A percentile compares a stretch with the other conserved stretches of the same genome.
phyloP scores from a whole-genome alignment of 2,797 vertebrate species.

The Pampus argenteus region DNA sequence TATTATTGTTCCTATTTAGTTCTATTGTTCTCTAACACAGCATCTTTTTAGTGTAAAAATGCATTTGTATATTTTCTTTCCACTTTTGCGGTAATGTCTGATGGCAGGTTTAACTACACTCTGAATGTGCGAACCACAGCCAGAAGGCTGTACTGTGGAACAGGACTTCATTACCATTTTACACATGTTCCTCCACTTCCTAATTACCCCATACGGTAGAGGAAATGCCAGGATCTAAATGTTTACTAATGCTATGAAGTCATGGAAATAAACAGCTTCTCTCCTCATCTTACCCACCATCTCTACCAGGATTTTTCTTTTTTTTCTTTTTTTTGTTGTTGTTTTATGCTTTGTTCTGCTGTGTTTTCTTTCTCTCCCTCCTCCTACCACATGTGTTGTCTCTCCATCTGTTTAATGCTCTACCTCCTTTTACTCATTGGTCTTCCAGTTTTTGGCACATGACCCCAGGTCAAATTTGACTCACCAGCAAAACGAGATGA shows the following conservation, averaged over 20 bases:
- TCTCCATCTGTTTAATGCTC: constrained; percentile 29
- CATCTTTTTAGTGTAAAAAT: constrained; percentile 7
- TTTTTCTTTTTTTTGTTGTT: not conserved
- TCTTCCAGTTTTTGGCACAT: constrained; percentile 7
- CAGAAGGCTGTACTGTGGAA: constrained; percentile 62
- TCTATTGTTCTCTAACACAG: constrained; percentile 22
- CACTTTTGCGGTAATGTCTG: constrained; percentile 27
- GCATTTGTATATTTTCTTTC: constrained; percentile 10
- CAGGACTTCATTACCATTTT: constrained; percentile 79
- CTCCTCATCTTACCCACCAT: constrained; percentile 15
- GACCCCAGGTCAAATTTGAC: constrained; percentile 17
- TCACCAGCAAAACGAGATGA: constrained; percentile 2
- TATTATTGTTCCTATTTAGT: constrained; percentile 11
- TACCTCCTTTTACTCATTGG: constrained; percentile 10
- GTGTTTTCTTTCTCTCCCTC: constrained; percentile 16
- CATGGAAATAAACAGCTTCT: constrained; percentile 75
- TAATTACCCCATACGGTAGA: constrained; percentile 75
- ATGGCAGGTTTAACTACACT: constrained; percentile 33
- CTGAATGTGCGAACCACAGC: constrained; percentile 43
- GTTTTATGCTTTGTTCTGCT: constrained; percentile 9
- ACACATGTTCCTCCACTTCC: constrained; percentile 68
- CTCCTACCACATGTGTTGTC: constrained; percentile 5
- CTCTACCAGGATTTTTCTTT: constrained; percentile 1
- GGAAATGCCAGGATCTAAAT: constrained; percentile 75
- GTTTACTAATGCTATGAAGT: constrained; percentile 68